Evolutionary conservation across 37 sponge, comb jelly and placozoan species (phyloP), one percentile per base, ranked within the genome.

Genomic region (Amphimedon queenslandica): DNA sequence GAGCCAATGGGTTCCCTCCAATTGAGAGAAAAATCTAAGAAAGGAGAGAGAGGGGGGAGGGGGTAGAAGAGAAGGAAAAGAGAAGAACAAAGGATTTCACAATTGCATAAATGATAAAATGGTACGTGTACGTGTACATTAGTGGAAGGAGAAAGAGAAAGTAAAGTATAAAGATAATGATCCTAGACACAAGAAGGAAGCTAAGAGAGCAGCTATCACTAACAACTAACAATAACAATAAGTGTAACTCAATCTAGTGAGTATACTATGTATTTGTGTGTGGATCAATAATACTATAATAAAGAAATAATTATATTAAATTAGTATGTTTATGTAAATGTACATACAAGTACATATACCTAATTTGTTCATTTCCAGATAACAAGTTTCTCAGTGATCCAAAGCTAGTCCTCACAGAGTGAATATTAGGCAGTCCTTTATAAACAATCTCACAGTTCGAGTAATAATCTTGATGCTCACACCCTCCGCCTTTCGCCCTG

Each of bases 1-100:
- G 40, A 98, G 66, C 99, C 99, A 98, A 42, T 94, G 81, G 5
- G 95, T 89, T 37, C 70, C 36, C 63, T 94, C 99, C 75, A 98
- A 60, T 13, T 31, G 40, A n/a, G 94, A 82, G 53, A 92, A 66
- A 58, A 70, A 94, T 38, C 94, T 94, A 42, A 55, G 57, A 51
- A 51, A 27, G 10, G 8, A 55, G 21, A 55, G 34, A 51, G 55
- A 8, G 42, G 8, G 30, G 39, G 31, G 24, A 71, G 29, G 23
- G 28, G 53, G 53, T 18, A 13, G 13, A 13, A 72, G 6, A 63
- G 64, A 63, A 30, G 31, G 32, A 24, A 18, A 13, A 13, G 53
- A 47, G 53, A 13, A 13, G 53, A 13, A 47, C 13, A 47, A 13
- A 47, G 13, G 53, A n/a, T n/a, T n/a, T n/a, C n/a, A n/a, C n/a